These are phyloP conservation scores for Setipinna tenuifilis DNA, from an alignment of 2,797 vertebrate genomes.

Conservation along the genomic window DNA sequence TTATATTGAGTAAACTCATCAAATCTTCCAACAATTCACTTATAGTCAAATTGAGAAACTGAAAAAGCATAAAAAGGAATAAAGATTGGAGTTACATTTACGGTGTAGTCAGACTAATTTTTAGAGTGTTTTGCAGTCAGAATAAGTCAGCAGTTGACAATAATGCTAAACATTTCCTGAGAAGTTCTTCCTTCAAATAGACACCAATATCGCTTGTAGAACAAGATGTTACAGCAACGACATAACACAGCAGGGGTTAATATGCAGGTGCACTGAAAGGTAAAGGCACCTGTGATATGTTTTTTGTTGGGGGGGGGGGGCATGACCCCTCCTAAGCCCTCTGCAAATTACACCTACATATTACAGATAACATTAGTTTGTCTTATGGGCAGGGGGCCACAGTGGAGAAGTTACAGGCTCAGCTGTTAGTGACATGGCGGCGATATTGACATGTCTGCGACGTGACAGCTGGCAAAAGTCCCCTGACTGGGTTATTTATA, in stretches of 20 bases:
- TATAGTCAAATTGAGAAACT: neutral
- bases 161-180: no score
- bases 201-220: neutral
- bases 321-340: no score
- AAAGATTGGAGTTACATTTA: neutral
- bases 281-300: no score
- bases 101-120: neutral
- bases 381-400: neutral
- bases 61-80: neutral
- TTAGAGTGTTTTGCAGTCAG: no score
- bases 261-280: no score
- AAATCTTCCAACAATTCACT: neutral
- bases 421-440: neutral
- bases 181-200: no score
- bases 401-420: neutral
- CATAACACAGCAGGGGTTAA: no score
- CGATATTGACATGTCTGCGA: neutral
- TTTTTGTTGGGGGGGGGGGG: no score
- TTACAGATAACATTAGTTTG: neutral
- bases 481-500: constrained; percentile 22
- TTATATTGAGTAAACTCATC: neutral
- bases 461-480: neutral
- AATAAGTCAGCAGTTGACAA: no score
- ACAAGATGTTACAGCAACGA: neutral
- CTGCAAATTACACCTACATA: no score